Conservation (phyloP, 2,888 invertebrate genomes). For the Meloe dianella region DNA sequence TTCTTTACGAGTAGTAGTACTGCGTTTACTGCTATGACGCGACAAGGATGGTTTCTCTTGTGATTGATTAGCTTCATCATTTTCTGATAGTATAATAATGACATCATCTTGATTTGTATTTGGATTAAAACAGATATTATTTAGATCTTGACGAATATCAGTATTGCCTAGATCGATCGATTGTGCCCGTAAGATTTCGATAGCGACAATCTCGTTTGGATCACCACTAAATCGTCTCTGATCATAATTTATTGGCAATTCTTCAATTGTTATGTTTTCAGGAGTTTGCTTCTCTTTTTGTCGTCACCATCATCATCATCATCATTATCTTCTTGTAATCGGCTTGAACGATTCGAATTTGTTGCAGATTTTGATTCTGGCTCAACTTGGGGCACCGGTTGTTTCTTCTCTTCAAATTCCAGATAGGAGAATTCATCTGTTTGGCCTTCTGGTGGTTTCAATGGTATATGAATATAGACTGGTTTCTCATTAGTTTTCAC, state of each 20-base stretch:
- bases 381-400: constrained; percentile 4
- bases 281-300: constrained; percentile 16
- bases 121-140: constrained; percentile 13
- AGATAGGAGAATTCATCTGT: constrained; percentile 56
- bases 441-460: constrained; percentile 56
- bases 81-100: constrained; percentile 23
- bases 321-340: neutral
- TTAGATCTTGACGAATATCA: constrained; percentile 17
- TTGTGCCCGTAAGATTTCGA: constrained; percentile 29
- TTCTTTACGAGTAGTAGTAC: constrained; percentile 18
- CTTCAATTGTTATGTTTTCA: constrained; percentile 16
- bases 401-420: constrained; percentile 48
- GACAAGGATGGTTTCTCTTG: constrained; percentile 14
- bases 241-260: constrained; percentile 18
- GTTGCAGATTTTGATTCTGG: constrained; percentile 17
- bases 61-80: constrained; percentile 14
- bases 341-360: constrained; percentile 13
- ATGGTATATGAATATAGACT: constrained; percentile 57
- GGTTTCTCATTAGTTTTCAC: constrained; percentile 43
- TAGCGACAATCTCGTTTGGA: constrained; percentile 29
- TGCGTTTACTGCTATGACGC: constrained; percentile 16
- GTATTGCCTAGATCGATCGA: constrained; percentile 23
- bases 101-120: constrained; percentile 9
- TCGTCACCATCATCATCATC: constrained; percentile 16
- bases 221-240: constrained; percentile 25